Conservation (phyloP, 2,888 invertebrate species). For the Mythimna vitellina region DNA sequence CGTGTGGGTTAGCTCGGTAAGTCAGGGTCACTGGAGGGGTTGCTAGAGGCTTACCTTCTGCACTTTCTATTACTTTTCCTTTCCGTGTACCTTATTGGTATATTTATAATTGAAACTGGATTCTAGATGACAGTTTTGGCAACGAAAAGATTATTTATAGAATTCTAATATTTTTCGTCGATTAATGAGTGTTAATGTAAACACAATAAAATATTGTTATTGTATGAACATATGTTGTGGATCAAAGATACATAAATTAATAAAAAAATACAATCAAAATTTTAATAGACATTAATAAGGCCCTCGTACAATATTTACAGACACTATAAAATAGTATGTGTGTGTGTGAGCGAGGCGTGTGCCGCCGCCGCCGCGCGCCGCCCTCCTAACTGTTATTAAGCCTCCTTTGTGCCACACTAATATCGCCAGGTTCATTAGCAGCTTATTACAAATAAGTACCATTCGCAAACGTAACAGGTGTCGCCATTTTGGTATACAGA, state of each 20-base stretch:
- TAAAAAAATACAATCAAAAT: no score
- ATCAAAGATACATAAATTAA: neutral
- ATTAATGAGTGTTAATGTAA: neutral
- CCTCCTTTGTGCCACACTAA: constrained; percentile 9
- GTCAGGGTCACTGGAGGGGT: constrained; percentile 17
- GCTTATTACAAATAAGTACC: neutral
- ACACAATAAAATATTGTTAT: neutral
- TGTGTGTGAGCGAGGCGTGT: neutral
- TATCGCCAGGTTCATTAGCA: neutral
- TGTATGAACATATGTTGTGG: neutral
- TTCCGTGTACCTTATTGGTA: neutral
- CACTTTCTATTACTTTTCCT: constrained; percentile 2
- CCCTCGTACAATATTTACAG: constrained; percentile 4
- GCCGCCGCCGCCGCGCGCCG: neutral
- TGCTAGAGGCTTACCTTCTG: constrained; percentile 9
- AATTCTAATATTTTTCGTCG: neutral
- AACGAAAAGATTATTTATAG: neutral
- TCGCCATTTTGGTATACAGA: no score
- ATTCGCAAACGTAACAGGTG: no score
- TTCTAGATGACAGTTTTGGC: neutral
- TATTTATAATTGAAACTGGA: neutral
- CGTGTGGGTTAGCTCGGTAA: constrained; percentile 6
- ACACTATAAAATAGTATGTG: neutral
- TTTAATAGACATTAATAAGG: no score
- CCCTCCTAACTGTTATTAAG: constrained; percentile 12